These are phyloP conservation scores for Chrysotoxum bicinctum DNA, from an alignment of 2,888 invertebrate species.

Conservation along the genomic window DNA sequence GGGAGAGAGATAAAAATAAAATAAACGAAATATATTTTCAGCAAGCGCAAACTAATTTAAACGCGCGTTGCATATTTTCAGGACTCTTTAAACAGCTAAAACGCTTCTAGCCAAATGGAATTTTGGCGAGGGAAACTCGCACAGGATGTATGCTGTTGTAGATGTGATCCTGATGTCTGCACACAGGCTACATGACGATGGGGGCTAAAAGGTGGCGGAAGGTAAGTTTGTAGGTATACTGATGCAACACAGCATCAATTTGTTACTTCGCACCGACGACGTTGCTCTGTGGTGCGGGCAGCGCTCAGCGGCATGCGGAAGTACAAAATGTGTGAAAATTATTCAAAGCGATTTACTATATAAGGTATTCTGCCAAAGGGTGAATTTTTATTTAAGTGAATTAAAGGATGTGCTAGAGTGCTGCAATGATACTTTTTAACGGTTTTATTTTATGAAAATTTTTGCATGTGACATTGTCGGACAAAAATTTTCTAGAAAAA, in stretches of 20 bases:
- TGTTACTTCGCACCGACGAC: constrained; percentile 14
- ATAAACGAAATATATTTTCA: constrained; percentile 21
- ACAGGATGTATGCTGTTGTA: neutral
- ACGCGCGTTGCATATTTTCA: constrained; percentile 55
- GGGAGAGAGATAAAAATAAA: constrained; percentile 31
- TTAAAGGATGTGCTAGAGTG: constrained; percentile 50
- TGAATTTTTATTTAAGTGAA: constrained; percentile 57
- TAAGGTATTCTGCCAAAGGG: constrained; percentile 33
- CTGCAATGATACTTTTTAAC: constrained; percentile 11
- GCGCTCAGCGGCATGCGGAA: neutral
- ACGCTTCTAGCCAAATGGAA: constrained; percentile 20
- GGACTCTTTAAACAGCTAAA: constrained; percentile 58
- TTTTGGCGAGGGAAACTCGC: neutral
- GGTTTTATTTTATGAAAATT: neutral
- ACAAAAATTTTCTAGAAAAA: no score
- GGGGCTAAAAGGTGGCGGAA: neutral
- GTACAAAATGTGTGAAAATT: constrained; percentile 56
- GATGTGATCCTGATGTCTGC: constrained; percentile 4
- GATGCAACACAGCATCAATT: constrained; percentile 46
- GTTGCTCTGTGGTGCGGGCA: no score
- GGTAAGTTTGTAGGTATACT: constrained; percentile 1
- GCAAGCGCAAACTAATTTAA: constrained; percentile 55
- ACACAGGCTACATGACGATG: constrained; percentile 8
- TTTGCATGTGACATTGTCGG: neutral
- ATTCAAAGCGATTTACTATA: constrained; percentile 55